Percentiles rank a stretch among this genome's conserved stretches.
phyloP scores from a whole-genome alignment of 2,113 vertebrate genomes.

The Machaerirhynchus nigripectus region DNA sequence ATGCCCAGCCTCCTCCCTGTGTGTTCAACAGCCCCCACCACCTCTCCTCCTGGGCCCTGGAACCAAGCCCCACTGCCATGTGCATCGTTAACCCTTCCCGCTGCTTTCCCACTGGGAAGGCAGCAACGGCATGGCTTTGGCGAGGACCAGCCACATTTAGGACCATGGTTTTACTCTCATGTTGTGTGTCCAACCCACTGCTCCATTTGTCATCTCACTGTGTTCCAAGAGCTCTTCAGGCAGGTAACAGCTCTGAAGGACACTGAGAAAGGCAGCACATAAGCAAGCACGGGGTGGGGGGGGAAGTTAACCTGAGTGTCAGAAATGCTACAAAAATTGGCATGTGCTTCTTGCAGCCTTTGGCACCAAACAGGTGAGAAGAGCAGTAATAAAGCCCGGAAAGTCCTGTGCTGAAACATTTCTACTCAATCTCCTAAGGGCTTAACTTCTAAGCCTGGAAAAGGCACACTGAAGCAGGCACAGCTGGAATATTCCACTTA shows the following conservation, averaged over 20 bases:
- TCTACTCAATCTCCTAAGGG: neutral
- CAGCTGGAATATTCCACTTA: neutral
- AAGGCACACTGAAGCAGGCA: neutral
- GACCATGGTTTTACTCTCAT: accelerated
- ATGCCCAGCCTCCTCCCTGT: neutral
- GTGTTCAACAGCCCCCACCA: neutral
- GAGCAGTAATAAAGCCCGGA: neutral
- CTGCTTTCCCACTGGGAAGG: neutral
- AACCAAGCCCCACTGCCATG: neutral
- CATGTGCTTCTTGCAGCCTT: slow-evolving; percentile 58
- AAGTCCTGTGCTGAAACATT: neutral
- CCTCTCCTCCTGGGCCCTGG: neutral
- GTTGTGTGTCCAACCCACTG: neutral
- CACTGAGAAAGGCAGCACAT: neutral
- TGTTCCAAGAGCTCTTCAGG: neutral
- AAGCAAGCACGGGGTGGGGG: too few relatives aligned
- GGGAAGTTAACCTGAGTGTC: slow-evolving; percentile 74
- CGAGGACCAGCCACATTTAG: accelerated
- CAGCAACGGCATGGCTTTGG: neutral
- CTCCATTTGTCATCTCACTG: neutral
- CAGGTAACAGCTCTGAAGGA: neutral
- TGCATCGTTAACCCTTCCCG: accelerated
- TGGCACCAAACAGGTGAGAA: slow-evolving; percentile 59
- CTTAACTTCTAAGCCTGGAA: neutral
- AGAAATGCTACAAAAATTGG: slow-evolving; percentile 62